phyloP scores from a whole-genome alignment of 2,888 invertebrate species.

The Leucoptera coffeella region DNA sequence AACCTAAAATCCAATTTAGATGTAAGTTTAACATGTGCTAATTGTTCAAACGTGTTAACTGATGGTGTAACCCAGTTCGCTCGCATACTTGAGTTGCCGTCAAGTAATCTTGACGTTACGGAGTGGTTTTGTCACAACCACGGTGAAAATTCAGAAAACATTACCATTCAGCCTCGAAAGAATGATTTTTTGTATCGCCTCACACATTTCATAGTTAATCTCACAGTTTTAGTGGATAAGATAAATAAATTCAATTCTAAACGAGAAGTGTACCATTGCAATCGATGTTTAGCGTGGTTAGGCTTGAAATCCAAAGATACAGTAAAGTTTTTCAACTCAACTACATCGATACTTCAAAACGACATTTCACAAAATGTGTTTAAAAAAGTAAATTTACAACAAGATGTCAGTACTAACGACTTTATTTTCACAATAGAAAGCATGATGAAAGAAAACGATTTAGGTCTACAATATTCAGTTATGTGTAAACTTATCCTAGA shows the following conservation, averaged over 20 bases:
- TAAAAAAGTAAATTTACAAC: constrained; percentile 12
- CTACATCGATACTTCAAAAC: constrained; percentile 26
- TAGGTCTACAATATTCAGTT: constrained; percentile 39
- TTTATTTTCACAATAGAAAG: constrained; percentile 46
- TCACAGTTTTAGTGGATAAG: constrained; percentile 25
- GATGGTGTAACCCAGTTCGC: constrained; percentile 40
- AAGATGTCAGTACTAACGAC: constrained; percentile 31
- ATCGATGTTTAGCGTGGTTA: constrained; percentile 52
- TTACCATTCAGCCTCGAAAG: constrained; percentile 30
- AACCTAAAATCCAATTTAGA: constrained; percentile 20
- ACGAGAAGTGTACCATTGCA: constrained; percentile 45
- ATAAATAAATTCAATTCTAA: constrained; percentile 34
- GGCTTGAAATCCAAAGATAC: constrained; percentile 38
- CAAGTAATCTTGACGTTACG: constrained; percentile 50
- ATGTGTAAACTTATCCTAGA: constrained; percentile 51
- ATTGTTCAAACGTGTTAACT: constrained; percentile 39
- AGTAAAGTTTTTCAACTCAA: constrained; percentile 54
- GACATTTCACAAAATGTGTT: constrained; percentile 1
- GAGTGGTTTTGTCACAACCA: constrained; percentile 64
- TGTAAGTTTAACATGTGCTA: constrained; percentile 25
- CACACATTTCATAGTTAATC: constrained; percentile 48
- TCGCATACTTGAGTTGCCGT: constrained; percentile 57
- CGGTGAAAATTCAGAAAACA: constrained; percentile 14
- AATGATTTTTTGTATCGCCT: constrained; percentile 53
- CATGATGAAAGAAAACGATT: constrained; percentile 38